Base-by-base conservation (phyloP, 2,888 invertebrate species). In the Troides aeacus region DNA sequence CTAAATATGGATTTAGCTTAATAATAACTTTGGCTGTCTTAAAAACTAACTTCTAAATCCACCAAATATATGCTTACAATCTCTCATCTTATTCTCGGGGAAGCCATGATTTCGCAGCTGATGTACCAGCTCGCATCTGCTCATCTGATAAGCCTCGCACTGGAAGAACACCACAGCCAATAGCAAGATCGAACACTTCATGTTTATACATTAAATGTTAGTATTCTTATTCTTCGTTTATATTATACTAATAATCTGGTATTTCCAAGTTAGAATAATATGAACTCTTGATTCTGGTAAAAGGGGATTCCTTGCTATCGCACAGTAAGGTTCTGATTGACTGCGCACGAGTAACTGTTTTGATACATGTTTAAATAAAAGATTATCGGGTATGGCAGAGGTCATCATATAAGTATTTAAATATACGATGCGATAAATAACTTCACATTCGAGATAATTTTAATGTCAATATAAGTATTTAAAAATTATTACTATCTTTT, bases 41-140 rank as follows among this genome's bases (percentile, higher is more conserved):
- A 50, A 5, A 50, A 50, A 50, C 1, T 12, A 50, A 50, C 17
- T 53, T 53, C 18, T 53, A 6, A 7, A n/a, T n/a, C 18, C 1
- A 1, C 18, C n/a, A 23, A 61, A 64, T 66, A 36, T 2, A 56
- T 63, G 80, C 86, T 82, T 72, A 86, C 88, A 88, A 70, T 88
- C 79, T 57, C 80, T 77, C 75, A 88, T 72, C 68, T 87, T 79
- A 39, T 78, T 74, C 67, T 82, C 83, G 0, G 86, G 84, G 68
- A 88, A 86, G 0, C 86, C 85, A 66, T 87, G 87, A 0, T 65
- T 78, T 63, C 84, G 77, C 23, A 88, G 73, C 64, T 85, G 84
- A 0, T 64, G 72, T 0, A 84, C 86, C 60, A 88, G 71, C 7
- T 79, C 80, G 66, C 88, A 89, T 75, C 81, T 78, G 0, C 76